Percentiles rank a stretch among this genome's conserved stretches.
Evolutionary conservation across 2,113 vertebrate genomes (phyloP).

Genomic region (Corythaixoides concolor): DNA sequence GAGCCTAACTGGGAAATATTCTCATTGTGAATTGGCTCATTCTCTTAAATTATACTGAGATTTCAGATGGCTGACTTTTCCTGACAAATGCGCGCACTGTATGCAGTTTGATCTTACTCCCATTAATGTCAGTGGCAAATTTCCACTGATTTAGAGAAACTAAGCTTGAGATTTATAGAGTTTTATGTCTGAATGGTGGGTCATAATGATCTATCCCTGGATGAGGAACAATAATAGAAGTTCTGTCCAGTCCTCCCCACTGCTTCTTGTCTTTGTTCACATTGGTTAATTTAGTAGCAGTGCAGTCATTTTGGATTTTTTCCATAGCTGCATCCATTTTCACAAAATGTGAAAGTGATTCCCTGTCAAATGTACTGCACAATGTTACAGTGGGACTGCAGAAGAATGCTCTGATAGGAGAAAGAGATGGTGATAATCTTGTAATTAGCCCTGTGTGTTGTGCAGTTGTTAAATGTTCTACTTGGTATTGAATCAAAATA

Average conservation of each 20-base stretch:
- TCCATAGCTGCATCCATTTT: constrained; percentile 68
- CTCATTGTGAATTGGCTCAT: constrained; percentile 21
- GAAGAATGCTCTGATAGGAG: constrained; percentile 50
- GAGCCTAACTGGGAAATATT: constrained; percentile 23
- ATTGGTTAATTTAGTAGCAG: constrained; percentile 33
- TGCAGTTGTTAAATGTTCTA: constrained; percentile 66
- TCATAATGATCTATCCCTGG: constrained; percentile 53
- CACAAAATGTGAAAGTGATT: constrained; percentile 63
- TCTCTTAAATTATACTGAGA: constrained; percentile 55
- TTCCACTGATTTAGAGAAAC: constrained; percentile 57
- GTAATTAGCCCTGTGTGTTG: constrained; percentile 69
- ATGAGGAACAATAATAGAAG: constrained; percentile 55
- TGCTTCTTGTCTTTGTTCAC: constrained; percentile 50
- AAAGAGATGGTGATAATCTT: constrained; percentile 56
- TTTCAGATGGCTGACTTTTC: constrained; percentile 49
- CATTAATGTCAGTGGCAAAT: constrained; percentile 66
- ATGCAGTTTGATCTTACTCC: constrained; percentile 57
- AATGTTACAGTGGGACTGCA: constrained; percentile 46
- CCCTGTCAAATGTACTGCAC: constrained; percentile 58
- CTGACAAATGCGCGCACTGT: constrained; percentile 51
- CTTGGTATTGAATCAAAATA: constrained; percentile 68
- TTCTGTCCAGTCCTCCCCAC: constrained; percentile 42
- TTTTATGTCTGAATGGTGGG: constrained; percentile 55
- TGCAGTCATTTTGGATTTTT: constrained; percentile 59
- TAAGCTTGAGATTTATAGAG: constrained; percentile 53